Evolutionary conservation across 2,113 vertebrate species (phyloP), one percentile per base, ranked within the genome.

Genomic region (Delphinus delphis): DNA sequence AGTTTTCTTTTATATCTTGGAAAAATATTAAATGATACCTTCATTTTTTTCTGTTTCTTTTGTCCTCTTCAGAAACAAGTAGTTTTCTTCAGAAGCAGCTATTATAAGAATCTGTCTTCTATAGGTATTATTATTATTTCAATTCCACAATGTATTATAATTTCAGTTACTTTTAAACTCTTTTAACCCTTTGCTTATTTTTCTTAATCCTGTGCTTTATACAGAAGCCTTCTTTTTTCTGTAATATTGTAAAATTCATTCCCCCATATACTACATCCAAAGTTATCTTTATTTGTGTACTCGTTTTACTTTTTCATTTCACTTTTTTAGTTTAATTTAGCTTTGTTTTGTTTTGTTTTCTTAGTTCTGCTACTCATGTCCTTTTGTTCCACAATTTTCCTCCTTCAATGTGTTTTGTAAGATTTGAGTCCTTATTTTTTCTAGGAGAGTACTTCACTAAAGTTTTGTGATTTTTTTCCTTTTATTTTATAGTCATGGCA

Each of bases 11-110:
- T 47, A 28, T 83, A 50, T 50, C 55, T 95, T 31, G 11, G 13
- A 63, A 71, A 90, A 86, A 90, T 83, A 92, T 74, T 67, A 50
- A 92, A 62, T 80, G 87, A 36, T 1, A 58, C 2, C 38, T 81
- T 53, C 47, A 28, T 67, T 95, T 82, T 25, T 58, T 73, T 5
- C 68, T 68, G 1, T 67, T 87, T 63, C 20, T 33, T 93, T 89
- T 88, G 4, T 92, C 23, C 41, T 74, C 31, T 85, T 92, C 14
- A 95, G 71, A 91, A 94, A 68, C 38, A 60, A 93, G 50, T 85
- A 62, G n/a, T 89, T 73, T 73, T 93, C 47, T 79, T 90, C 14
- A 91, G 41, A 50, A 94, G 85, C 1, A 68, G 6, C 12, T 74
- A 41, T 38, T 84, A n/a, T 4, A 79, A 26, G n/a, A 87, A 62